Conservation (phyloP, 2,113 vertebrate genomes). For the Mesoclemmys tuberculata region DNA sequence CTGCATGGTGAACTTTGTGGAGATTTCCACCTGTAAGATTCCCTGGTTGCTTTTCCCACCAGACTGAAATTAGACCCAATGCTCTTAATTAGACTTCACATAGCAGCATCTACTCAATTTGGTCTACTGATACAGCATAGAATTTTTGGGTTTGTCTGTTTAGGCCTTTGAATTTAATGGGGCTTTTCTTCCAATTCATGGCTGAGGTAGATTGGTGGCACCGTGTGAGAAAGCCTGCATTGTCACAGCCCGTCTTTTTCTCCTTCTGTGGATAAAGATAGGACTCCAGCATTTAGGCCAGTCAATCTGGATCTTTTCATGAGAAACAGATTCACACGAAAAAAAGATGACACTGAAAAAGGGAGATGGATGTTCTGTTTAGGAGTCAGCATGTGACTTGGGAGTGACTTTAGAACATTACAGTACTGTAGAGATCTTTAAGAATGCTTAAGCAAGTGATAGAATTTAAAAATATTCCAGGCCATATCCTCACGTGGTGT, state of each 20-base stretch:
- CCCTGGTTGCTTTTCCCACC: neutral
- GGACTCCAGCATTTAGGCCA: constrained; percentile 20
- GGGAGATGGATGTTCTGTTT: constrained; percentile 54
- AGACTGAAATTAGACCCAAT: neutral
- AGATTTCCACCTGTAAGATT: neutral
- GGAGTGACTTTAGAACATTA: constrained; percentile 56
- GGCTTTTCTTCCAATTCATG: neutral
- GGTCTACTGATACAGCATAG: neutral
- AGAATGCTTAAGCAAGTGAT: constrained; percentile 25
- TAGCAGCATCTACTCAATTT: neutral
- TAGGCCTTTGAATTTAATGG: neutral
- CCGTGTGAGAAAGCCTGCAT: constrained; percentile 19
- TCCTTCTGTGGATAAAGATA: neutral
- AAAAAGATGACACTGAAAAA: constrained; percentile 69
- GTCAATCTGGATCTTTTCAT: constrained; percentile 5
- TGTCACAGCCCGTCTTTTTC: neutral
- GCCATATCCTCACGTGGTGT: neutral
- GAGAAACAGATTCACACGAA: constrained; percentile 64
- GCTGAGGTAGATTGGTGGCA: neutral
- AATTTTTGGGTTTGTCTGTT: neutral
- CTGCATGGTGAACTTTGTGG: neutral
- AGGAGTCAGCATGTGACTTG: constrained; percentile 48
- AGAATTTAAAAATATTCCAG: constrained; percentile 50
- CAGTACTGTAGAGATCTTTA: constrained; percentile 40
- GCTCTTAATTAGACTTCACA: neutral